Evolutionary conservation across 2,888 invertebrate species (phyloP), one percentile per base, ranked within the genome.

Genomic region (Tolmerus cingulatus): DNA sequence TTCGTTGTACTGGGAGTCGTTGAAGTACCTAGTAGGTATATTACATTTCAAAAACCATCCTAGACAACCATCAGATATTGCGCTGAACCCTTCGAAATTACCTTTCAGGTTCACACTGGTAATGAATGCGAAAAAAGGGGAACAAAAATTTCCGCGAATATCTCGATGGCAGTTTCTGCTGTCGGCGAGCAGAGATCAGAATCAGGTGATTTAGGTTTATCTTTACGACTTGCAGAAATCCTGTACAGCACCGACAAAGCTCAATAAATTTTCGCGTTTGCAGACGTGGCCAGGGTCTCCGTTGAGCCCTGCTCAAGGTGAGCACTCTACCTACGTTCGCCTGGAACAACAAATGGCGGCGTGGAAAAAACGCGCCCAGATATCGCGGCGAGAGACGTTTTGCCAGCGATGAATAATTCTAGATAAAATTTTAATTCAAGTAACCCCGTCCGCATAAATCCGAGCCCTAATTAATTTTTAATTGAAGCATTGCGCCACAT

Each of bases 191-290:
- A 57, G 46, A 82, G 82, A 82, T 82, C 16, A 37, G 16, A 81
- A 82, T 82, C 82, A 82, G 76, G 82, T 82, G 82, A 82, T 82
- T 82, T 82, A 82, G 82, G 30, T 34, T 82, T 34, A 82, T 82
- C 55, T 82, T 79, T 82, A 82, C 55, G 55, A 55, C 55, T 57
- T 82, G 82, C 82, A 82, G 82, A 82, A 82, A 82, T 30, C 46
- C 46, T 82, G 27, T 46, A 82, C 82, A 82, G 55, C 57, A 82
- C 82, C 82, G 82, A 57, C 82, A 55, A 82, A 82, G 51, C 46
- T 4, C 30, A 46, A 76, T 76, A 76, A 76, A 76, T 76, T 76
- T 76, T 19, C 34, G 76, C 76, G 74, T 19, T 46, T 74, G 37
- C 76, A 40, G 27, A 76, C 34, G 34, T 37, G 37, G 34, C 16